These are phyloP conservation scores for Okapia johnstoni DNA, from an alignment of 2,113 vertebrate genomes.

Conservation along the genomic window DNA sequence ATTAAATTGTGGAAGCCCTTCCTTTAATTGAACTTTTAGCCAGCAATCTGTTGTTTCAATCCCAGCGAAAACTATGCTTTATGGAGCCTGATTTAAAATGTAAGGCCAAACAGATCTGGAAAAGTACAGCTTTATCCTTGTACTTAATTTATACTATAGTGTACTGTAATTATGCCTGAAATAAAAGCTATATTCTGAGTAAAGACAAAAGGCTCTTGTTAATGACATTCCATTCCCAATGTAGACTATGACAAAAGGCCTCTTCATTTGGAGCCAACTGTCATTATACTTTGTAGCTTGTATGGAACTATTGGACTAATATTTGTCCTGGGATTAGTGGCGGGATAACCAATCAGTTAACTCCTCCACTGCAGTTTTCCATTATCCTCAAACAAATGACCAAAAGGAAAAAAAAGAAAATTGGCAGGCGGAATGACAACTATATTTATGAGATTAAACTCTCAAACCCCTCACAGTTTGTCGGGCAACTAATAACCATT, in stretches of 20 bases:
- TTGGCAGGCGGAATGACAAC: slow-evolving; percentile 59
- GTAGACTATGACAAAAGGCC: slow-evolving; percentile 71
- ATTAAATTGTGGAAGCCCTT: not conserved
- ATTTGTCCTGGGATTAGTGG: slow-evolving; percentile 71
- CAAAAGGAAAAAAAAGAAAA: slow-evolving; percentile 39
- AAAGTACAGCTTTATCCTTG: slow-evolving; percentile 67
- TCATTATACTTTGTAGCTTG: slow-evolving; percentile 67
- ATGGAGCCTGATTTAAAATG: slow-evolving; percentile 56
- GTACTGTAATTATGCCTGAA: slow-evolving; percentile 71
- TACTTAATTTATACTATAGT: slow-evolving; percentile 72
- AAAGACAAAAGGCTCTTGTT: slow-evolving; percentile 77
- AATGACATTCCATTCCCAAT: slow-evolving; percentile 64
- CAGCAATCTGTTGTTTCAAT: not conserved
- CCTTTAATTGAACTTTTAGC: not conserved
- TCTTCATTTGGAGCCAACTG: slow-evolving; percentile 69
- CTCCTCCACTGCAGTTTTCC: slow-evolving; percentile 54
- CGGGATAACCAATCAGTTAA: slow-evolving; percentile 69
- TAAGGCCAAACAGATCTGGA: slow-evolving; percentile 59
- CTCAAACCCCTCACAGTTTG: slow-evolving; percentile 68
- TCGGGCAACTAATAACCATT: slow-evolving; percentile 67
- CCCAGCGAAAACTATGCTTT: slow-evolving; percentile 18
- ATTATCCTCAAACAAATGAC: slow-evolving; percentile 60
- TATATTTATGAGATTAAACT: slow-evolving; percentile 73
- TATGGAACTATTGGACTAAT: slow-evolving; percentile 65
- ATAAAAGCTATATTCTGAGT: slow-evolving; percentile 77